Evolutionary conservation across 2,797 vertebrate species (phyloP), one percentile per base, ranked within the genome.

Genomic region (Microhierax caerulescens): DNA sequence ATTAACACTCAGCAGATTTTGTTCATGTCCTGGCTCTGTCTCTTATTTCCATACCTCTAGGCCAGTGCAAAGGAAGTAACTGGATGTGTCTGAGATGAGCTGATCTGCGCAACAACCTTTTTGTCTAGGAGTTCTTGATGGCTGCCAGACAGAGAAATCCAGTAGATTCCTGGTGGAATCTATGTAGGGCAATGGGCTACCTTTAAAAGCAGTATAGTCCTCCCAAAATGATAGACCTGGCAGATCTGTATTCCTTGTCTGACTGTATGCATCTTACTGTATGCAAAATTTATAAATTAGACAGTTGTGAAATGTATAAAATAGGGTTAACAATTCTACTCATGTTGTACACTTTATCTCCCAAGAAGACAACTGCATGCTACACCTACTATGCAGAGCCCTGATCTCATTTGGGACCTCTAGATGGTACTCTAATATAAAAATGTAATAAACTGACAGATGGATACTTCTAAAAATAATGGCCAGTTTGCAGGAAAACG

Each of bases 381-480:
- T 70, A 53, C 41, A 54, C 7, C 1, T 14, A 21, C 25, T 73
- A 6, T 74, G 60, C 28, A 72, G 34, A 92, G 30, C 20, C 51
- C 45, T 59, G 86, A 92, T 97, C 92, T 91, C 93, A 56, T 89
- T 32, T 91, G 93, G 92, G 93, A 87, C 95, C 96, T 97, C 96
- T 97, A 96, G 94, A 94, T 95, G 95, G 94, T 96, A 96, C 93
- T 96, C 72, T 96, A 90, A 96, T 97, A 92, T 96, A 95, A 77
- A 64, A 85, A 60, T 89, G 74, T 27, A 39, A 63, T 83, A 79
- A 89, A 85, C 30, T 23, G 47, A 68, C 86, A 95, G 92, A 91
- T 65, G 90, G 86, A 51, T 91, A 51, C 23, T 51, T 89, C 21
- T 64, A 3, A 28, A 75, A 87, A 70, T 83, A 56, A 34, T 2